phyloP scores from a whole-genome alignment of 2,797 vertebrate genomes.

The Brachyrhaphis roseni region DNA sequence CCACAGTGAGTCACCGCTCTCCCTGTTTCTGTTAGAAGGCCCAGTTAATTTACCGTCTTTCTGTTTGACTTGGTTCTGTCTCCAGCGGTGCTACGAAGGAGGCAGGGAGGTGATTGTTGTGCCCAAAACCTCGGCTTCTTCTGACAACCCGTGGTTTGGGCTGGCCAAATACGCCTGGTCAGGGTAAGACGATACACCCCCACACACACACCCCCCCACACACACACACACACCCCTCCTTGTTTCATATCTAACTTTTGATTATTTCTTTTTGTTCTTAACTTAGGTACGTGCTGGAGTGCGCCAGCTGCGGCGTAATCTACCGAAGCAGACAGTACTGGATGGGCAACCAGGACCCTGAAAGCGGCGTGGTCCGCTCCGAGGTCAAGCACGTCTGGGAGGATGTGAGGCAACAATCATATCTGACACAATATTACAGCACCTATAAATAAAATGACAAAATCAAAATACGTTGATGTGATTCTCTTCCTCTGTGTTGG shows the following conservation, averaged over 20 bases:
- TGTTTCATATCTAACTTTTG: not conserved
- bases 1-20: not conserved
- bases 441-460: not conserved
- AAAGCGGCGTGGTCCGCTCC: constrained; percentile 81
- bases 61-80: constrained; percentile 2
- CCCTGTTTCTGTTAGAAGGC: not conserved
- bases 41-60: not conserved
- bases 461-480: not conserved
- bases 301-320: constrained; percentile 84
- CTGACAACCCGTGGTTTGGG: constrained; percentile 84
- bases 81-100: constrained; percentile 84
- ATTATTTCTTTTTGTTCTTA: not conserved
- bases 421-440: not conserved
- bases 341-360: constrained; percentile 86
- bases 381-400: constrained; percentile 87
- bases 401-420: constrained; percentile 67
- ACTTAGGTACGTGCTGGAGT: constrained; percentile 84
- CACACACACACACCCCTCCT: not conserved
- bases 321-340: constrained; percentile 88
- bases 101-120: constrained; percentile 84
- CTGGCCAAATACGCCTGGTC: constrained; percentile 88
- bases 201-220: not conserved
- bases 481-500: not conserved
- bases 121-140: constrained; percentile 84
- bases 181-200: constrained; percentile 72